Base-by-base conservation (phyloP, 2,888 invertebrate genomes). In the Cabera pusaria region DNA sequence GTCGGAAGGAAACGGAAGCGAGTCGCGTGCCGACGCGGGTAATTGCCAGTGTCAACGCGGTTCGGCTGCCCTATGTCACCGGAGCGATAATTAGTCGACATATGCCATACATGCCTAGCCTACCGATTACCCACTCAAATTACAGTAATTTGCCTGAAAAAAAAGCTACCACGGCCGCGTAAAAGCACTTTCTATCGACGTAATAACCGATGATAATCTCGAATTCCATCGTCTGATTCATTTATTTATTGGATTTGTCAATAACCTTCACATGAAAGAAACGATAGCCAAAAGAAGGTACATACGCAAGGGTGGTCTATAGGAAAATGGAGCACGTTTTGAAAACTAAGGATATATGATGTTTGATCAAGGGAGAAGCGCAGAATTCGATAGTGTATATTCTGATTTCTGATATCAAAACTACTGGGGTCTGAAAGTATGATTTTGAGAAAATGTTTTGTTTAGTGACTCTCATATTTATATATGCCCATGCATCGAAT, bases 1-100 rank as follows among this genome's bases (percentile, higher is more conserved):
- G 72, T 75, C 76, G 84, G 81, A 82, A 82, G 84, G 81, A 82
- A 82, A 68, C 86, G 84, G 83, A 82, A 82, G 72, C 64, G 72
- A 70, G 68, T 76, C 79, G 83, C 83, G 84, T 81, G 81, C 76
- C 59, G 39, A 43, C 49, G 36, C 39, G 42, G 38, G 53, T 79
- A 82, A 84, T 84, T 72, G 79, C 60, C 72, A 71, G 72, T 81
- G 84, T 80, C 81, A 75, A 72, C 61, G 56, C 64, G 44, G 38
- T 58, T 46, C 64, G 44, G 38, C 59, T 46, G 49, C 38, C 55
- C 57, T 46, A 52, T 60, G 62, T 56, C 63, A 51, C 65, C 59
- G 49, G 46, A 37, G 46, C 31, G 11, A 38, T 67, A 72, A 72
- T 74, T 70, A 64, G 67, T 43, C 52, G 27, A 41, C 71, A 81